phyloP scores from a whole-genome alignment of 2,797 vertebrate genomes.

The Trichosurus vulpecula region DNA sequence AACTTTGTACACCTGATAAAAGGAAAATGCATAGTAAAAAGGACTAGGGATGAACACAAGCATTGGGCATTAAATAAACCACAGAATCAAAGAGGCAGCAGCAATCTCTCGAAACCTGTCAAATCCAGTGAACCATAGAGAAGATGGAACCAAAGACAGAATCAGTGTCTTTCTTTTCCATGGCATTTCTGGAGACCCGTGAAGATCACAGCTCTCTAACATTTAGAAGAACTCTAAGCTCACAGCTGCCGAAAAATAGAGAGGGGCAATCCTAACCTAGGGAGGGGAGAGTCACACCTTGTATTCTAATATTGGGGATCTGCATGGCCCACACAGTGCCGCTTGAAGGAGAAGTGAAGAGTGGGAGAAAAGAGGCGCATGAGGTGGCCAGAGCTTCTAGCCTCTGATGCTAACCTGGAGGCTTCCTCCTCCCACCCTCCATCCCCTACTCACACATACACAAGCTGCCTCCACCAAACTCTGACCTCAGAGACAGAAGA shows the following conservation, averaged over 20 bases:
- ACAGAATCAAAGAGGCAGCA: conserved; percentile 81
- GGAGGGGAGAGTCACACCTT: not conserved
- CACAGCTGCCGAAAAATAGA: not conserved
- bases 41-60: conserved; percentile 81
- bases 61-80: conserved; percentile 74
- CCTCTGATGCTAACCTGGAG: not conserved
- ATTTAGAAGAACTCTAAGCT: not conserved
- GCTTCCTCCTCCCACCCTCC: not conserved
- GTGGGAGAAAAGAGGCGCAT: not conserved
- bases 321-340: not conserved
- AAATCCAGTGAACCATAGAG: conserved; percentile 18
- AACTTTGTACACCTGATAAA: conserved; percentile 87
- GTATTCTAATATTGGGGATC: not conserved
- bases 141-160: conserved; percentile 6
- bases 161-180: conserved; percentile 36
- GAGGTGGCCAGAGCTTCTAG: not conserved
- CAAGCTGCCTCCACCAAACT: not conserved
- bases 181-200: conserved; percentile 70
- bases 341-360: not conserved
- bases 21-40: conserved; percentile 87
- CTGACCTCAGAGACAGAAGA: not conserved
- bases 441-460: not conserved
- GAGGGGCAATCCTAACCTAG: not conserved
- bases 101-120: conserved; percentile 70
- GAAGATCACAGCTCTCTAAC: conserved; percentile 5